Conservation (phyloP, 2,113 vertebrate genomes). For the Myotis davidii region DNA sequence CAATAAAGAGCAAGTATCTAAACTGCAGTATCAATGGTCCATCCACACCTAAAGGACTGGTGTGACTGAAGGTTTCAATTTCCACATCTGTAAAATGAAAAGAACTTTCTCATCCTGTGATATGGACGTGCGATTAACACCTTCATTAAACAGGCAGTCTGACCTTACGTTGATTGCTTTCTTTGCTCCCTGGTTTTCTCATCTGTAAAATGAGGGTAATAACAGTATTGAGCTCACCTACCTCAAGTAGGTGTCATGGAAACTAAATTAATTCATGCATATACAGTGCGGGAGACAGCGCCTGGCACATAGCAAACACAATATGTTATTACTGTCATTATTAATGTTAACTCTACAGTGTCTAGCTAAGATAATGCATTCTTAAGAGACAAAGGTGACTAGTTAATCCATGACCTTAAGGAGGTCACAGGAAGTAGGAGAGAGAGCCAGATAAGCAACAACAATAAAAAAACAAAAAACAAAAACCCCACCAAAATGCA, state of each 20-base stretch:
- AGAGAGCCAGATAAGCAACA: not conserved
- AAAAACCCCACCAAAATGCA: too few relatives aligned
- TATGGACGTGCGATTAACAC: not conserved
- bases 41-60: not conserved
- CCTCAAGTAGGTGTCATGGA: not conserved
- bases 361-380: not conserved
- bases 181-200: not conserved
- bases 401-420: not conserved
- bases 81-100: not conserved
- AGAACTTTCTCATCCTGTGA: not conserved
- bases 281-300: not conserved
- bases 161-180: not conserved
- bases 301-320: accelerated
- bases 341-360: not conserved
- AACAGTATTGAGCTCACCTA: not conserved
- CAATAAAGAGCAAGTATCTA: not conserved
- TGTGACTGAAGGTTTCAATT: not conserved
- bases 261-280: not conserved
- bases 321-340: not conserved
- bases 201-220: not conserved
- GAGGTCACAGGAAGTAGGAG: not conserved
- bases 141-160: not conserved
- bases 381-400: not conserved
- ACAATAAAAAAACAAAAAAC: not conserved
- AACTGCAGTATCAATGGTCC: not conserved